Conservation (phyloP, 2,113 vertebrate genomes). For the Passer montanus region DNA sequence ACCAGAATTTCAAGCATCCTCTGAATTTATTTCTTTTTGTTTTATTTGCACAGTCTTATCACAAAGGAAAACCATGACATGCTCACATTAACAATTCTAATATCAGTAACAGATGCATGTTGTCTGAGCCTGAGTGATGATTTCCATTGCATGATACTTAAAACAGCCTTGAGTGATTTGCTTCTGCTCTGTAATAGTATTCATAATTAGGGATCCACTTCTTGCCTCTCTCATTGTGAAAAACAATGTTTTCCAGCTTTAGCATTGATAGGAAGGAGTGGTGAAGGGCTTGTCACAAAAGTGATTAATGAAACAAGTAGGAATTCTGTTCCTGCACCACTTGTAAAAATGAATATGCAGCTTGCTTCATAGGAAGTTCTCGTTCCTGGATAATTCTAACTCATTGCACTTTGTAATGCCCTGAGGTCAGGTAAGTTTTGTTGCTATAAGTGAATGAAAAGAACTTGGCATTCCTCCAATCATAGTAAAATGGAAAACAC, state of each 20-base stretch:
- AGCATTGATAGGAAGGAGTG: neutral
- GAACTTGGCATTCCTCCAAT: constrained; percentile 34
- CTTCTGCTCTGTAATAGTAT: neutral
- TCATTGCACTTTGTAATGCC: constrained; percentile 17
- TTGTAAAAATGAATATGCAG: neutral
- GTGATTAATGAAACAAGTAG: neutral
- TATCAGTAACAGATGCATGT: neutral
- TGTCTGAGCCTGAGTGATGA: neutral
- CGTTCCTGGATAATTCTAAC: neutral
- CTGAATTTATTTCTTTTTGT: neutral
- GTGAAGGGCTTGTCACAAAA: neutral
- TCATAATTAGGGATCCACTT: constrained; percentile 17
- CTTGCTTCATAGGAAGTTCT: constrained; percentile 9
- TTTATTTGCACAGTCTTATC: neutral
- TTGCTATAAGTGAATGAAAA: constrained; percentile 22
- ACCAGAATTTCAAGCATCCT: neutral
- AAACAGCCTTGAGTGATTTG: constrained; percentile 5
- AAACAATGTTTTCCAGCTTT: neutral
- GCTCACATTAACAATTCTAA: constrained; percentile 12
- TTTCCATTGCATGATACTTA: constrained; percentile 11
- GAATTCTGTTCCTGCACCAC: neutral
- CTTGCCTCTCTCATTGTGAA: neutral
- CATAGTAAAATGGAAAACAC: neutral
- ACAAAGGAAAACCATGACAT: neutral
- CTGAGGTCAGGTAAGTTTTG: constrained; percentile 27